Evolutionary conservation across 2,113 vertebrate species (phyloP).

Genomic region (Anguilla rostrata): DNA sequence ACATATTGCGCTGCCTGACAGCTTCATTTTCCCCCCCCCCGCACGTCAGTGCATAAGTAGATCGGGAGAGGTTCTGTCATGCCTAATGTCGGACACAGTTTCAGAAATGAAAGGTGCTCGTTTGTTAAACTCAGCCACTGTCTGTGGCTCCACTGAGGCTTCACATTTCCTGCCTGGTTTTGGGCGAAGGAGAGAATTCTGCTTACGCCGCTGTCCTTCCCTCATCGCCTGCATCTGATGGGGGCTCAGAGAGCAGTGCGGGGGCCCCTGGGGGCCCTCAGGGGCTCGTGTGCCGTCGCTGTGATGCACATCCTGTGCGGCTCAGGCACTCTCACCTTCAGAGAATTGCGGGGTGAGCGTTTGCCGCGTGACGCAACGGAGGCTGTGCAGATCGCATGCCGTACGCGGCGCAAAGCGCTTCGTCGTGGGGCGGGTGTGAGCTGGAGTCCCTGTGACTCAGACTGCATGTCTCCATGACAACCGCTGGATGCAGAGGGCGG

Average conservation of each 20-base stretch:
- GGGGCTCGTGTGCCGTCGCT: neutral
- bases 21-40: neutral
- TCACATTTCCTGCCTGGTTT: neutral
- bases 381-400: conserved; percentile 6
- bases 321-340: neutral
- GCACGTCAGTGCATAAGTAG: conserved; percentile 29
- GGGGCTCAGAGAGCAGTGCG: neutral
- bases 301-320: neutral
- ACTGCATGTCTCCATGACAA: conserved; percentile 41
- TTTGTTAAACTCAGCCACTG: neutral
- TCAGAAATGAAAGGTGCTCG: neutral
- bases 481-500: conserved; percentile 15
- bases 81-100: neutral
- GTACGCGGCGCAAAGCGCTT: neutral
- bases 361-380: conserved; percentile 1
- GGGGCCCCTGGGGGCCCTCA: neutral
- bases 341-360: neutral
- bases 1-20: conserved; percentile 29
- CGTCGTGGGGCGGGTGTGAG: too few relatives aligned
- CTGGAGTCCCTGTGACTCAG: conserved; percentile 5
- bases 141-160: neutral
- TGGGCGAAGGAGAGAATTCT: neutral
- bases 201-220: neutral
- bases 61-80: neutral
- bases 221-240: neutral